These are phyloP conservation scores for Blastobasis adustella DNA, from an alignment of 2,888 invertebrate species.

Conservation along the genomic window DNA sequence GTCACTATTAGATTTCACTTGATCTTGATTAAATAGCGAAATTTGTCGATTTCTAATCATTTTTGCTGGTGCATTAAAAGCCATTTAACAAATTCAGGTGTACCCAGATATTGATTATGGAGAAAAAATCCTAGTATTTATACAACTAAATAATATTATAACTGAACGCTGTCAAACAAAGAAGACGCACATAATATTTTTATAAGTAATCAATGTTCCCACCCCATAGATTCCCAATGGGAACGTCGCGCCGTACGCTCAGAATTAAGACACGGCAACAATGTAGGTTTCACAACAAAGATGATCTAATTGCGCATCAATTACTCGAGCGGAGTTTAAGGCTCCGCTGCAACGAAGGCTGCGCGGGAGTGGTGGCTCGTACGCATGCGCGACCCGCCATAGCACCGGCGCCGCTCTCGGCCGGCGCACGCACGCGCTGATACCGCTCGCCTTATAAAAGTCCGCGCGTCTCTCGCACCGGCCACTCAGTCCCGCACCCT, in stretches of 20 bases:
- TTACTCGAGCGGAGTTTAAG: constrained; percentile 31
- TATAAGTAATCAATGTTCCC: no score
- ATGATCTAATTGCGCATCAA: constrained; percentile 10
- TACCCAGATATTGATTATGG: no score
- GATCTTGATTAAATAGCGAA: background rate
- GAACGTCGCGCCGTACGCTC: no score
- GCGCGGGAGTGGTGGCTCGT: constrained; percentile 46
- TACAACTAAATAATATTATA: no score
- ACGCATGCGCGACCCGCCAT: constrained; percentile 31
- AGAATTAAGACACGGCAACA: no score
- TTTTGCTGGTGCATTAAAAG: background rate
- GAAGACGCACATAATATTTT: no score
- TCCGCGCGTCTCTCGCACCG: constrained; percentile 30
- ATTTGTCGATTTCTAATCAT: background rate
- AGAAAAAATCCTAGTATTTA: no score
- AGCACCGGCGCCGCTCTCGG: constrained; percentile 48
- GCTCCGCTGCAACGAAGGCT: constrained; percentile 39
- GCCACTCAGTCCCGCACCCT: constrained; percentile 25
- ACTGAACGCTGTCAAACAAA: no score
- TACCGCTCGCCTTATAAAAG: constrained; percentile 52
- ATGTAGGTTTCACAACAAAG: no score
- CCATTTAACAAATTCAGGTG: no score
- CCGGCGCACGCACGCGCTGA: constrained; percentile 61
- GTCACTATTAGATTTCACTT: constrained; percentile 2
- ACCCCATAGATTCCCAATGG: no score